Evolutionary conservation across 2,797 vertebrate genomes (phyloP).

Genomic region (Gymnothorax javanicus): DNA sequence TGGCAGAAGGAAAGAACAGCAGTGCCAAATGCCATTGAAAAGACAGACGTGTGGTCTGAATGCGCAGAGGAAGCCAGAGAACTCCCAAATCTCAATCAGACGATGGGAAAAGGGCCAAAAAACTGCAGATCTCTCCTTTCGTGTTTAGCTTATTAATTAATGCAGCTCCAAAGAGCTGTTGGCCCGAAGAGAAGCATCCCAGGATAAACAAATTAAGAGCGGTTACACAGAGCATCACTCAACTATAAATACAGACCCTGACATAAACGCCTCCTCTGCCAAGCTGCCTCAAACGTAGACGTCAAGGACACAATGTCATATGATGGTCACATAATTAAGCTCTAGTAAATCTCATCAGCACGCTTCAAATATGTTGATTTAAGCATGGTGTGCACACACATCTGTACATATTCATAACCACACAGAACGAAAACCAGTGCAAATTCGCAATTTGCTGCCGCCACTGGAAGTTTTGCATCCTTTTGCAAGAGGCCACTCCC

Average conservation of each 20-base stretch:
- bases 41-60: background rate
- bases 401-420: background rate
- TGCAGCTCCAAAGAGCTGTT: background rate
- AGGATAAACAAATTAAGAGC: slow-evolving; percentile 10
- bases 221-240: background rate
- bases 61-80: slow-evolving; percentile 1
- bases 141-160: slow-evolving; percentile 16
- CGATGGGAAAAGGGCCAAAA: slow-evolving; percentile 24
- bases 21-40: background rate
- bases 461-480: no score
- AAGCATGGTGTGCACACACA: background rate
- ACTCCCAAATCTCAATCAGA: slow-evolving; percentile 14
- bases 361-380: background rate
- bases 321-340: background rate
- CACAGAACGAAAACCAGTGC: background rate
- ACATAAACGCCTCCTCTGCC: background rate
- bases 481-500: no score
- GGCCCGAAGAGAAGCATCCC: background rate
- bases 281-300: background rate
- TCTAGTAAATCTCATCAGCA: background rate
- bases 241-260: background rate
- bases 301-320: background rate
- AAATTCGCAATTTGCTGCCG: no score
- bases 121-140: background rate
- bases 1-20: background rate